Percentiles rank a stretch among this genome's conserved stretches.
Evolutionary conservation across 2,113 vertebrate genomes (phyloP).

Genomic region (Xiphophorus hellerii): DNA sequence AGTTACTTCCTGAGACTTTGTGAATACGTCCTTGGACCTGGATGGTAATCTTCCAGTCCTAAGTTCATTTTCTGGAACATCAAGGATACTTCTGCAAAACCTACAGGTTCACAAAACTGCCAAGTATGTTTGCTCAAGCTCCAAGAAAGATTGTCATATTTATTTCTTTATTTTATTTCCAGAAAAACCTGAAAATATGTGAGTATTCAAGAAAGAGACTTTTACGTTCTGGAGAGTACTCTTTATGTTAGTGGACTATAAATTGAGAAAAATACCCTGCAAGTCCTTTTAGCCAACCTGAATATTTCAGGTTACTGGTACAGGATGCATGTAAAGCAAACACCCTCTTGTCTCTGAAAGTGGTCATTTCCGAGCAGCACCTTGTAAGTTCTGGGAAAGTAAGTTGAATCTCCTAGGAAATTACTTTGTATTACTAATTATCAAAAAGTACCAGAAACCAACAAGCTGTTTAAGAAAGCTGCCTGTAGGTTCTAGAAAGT

Average conservation of each 20-base stretch:
- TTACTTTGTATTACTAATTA: too few species aligned
- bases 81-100: neutral
- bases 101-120: neutral
- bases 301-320: neutral
- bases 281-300: neutral
- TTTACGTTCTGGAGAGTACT: too few species aligned
- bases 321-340: neutral
- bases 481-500: constrained; percentile 17
- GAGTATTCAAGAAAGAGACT: neutral
- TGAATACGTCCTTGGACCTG: neutral
- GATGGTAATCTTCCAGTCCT: neutral
- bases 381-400: too few species aligned
- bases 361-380: neutral
- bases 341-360: neutral
- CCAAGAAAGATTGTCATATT: too few species aligned
- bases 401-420: too few species aligned
- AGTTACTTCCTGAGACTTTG: neutral
- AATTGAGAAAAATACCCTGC: neutral
- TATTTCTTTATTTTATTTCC: too few species aligned
- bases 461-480: too few species aligned
- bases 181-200: too few species aligned
- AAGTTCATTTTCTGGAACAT: too few species aligned
- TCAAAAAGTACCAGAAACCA: too few species aligned
- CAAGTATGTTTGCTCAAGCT: neutral
- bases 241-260: neutral